A percentile compares a stretch with the other conserved stretches of the same genome.
Conservation (phyloP, 2,888 invertebrate genomes). For the Phyto melanocephala region DNA sequence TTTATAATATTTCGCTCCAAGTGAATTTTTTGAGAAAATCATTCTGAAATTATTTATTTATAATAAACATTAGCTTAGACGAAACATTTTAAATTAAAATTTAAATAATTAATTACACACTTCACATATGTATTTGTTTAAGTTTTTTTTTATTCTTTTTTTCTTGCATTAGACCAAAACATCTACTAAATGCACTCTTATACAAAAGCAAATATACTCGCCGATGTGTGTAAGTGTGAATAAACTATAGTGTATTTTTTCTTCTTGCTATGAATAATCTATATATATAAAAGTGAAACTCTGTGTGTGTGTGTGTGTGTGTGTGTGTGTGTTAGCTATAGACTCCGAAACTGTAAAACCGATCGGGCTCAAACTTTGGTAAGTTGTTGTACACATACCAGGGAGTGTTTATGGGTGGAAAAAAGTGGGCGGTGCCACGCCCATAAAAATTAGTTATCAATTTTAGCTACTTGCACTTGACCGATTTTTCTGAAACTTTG, state of each 20-base stretch:
- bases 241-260: neutral
- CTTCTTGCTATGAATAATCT: too few relatives aligned
- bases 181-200: neutral
- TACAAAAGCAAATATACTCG: neutral
- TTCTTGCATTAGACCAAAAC: neutral
- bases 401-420: too few relatives aligned
- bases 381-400: too few relatives aligned
- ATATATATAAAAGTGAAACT: too few relatives aligned
- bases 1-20: neutral
- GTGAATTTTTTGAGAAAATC: neutral
- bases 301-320: too few relatives aligned
- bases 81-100: constrained; percentile 11
- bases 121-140: neutral
- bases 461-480: too few relatives aligned
- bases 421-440: too few relatives aligned
- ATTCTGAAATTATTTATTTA: neutral
- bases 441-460: too few relatives aligned
- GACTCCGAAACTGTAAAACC: too few relatives aligned
- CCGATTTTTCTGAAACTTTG: too few relatives aligned
- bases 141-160: neutral
- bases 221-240: neutral
- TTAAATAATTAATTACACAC: constrained; percentile 2
- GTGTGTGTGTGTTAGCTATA: too few relatives aligned
- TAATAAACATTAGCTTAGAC: neutral
- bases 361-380: too few relatives aligned